These are phyloP conservation scores for Laupala kohalensis DNA, from an alignment of 1,140 invertebrate genomes.

Conservation along the genomic window DNA sequence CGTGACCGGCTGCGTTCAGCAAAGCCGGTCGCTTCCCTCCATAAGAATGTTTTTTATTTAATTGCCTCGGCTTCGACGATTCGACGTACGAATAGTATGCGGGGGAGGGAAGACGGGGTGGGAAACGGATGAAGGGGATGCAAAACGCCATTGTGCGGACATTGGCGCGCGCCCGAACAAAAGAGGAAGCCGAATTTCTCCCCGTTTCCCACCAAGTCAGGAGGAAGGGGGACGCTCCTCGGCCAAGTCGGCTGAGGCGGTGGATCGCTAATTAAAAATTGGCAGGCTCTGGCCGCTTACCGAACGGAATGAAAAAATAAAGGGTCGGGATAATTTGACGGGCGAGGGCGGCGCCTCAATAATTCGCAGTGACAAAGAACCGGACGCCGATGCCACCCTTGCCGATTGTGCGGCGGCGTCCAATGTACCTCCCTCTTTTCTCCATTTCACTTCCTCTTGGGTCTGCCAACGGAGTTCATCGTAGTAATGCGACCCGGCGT, in stretches of 20 bases:
- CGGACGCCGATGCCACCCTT: not conserved
- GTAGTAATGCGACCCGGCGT: too few relatives aligned
- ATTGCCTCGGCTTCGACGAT: not conserved
- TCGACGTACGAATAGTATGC: not conserved
- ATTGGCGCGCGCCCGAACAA: not conserved
- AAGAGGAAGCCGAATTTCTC: not conserved
- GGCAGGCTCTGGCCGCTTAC: not conserved
- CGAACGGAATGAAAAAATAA: not conserved
- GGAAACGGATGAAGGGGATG: too few relatives aligned
- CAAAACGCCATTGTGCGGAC: not conserved
- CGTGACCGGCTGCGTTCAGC: not conserved
- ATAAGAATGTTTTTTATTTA: not conserved
- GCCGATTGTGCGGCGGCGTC: not conserved
- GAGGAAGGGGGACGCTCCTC: too few relatives aligned
- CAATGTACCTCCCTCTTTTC: not conserved
- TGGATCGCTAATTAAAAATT: not conserved
- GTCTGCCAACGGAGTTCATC: not conserved
- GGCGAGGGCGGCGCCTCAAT: not conserved
- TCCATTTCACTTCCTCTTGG: not conserved
- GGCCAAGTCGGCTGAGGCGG: not conserved
- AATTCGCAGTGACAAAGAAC: not conserved
- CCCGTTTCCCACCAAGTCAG: not conserved
- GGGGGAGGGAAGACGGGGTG: too few relatives aligned
- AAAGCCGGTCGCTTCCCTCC: not conserved
- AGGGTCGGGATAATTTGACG: not conserved